Percentiles rank a stretch among this genome's conserved stretches.
phyloP scores from a whole-genome alignment of 2,113 vertebrate genomes.

The Actenoides lindsayi region DNA sequence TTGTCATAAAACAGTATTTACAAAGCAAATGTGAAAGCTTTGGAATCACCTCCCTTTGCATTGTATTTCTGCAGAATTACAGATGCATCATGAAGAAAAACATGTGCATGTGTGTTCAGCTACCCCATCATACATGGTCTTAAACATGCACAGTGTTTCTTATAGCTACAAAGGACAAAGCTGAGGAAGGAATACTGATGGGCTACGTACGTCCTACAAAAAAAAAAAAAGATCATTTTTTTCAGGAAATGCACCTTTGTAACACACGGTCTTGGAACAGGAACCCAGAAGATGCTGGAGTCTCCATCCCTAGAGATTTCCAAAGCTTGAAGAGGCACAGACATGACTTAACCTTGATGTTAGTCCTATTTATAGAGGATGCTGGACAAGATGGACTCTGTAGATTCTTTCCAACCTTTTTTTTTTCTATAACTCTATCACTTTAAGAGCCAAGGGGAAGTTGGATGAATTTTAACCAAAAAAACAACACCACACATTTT shows the following conservation, averaged over 20 bases:
- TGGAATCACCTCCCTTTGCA: neutral
- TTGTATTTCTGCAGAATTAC: neutral
- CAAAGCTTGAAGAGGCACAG: neutral
- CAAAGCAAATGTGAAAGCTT: conserved; percentile 40
- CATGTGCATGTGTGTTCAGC: neutral
- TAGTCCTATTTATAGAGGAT: neutral
- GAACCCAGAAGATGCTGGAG: neutral
- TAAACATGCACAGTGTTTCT: neutral
- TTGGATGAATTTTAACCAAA: neutral
- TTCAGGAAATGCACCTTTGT: neutral
- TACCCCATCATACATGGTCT: neutral
- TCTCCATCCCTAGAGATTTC: neutral
- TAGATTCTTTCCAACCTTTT: neutral
- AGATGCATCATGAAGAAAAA: neutral
- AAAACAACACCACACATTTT: neutral
- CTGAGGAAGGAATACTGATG: neutral
- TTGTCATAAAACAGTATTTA: conserved; percentile 60
- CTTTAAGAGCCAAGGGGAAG: neutral
- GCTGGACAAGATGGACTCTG: neutral
- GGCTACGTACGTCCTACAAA: neutral
- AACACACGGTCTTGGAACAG: neutral
- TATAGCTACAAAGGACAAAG: neutral
- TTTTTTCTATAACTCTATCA: neutral
- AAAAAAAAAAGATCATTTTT: neutral
- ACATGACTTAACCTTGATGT: neutral